These are phyloP conservation scores for Cheilosia impressa DNA, from an alignment of 2,888 invertebrate genomes.

Conservation along the genomic window DNA sequence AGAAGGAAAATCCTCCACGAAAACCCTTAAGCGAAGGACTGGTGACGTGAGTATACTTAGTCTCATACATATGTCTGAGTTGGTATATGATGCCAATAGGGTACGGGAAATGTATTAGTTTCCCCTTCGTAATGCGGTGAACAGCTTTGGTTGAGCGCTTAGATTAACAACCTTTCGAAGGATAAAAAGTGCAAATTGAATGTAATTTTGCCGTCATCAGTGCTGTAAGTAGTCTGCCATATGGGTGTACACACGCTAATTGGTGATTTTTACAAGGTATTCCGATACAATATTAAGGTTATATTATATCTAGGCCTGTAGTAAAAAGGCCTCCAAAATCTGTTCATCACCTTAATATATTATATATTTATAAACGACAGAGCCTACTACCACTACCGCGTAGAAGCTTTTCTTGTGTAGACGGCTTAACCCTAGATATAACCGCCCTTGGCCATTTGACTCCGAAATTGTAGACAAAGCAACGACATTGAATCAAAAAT, in stretches of 20 bases:
- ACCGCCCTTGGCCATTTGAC: slow-evolving; percentile 39
- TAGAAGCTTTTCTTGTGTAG: neutral
- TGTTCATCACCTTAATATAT: too few species aligned
- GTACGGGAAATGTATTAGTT: too few species aligned
- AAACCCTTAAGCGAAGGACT: too few species aligned
- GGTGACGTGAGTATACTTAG: too few species aligned
- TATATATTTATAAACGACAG: neutral
- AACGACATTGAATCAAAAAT: slow-evolving; percentile 48
- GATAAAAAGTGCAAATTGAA: neutral
- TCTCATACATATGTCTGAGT: too few species aligned
- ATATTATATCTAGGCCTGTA: too few species aligned
- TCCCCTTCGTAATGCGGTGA: too few species aligned
- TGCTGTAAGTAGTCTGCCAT: neutral
- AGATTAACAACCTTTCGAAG: neutral
- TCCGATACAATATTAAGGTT: too few species aligned
- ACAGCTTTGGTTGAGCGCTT: neutral
- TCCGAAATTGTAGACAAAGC: neutral
- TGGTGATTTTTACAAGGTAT: neutral
- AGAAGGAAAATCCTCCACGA: too few species aligned
- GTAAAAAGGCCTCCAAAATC: too few species aligned
- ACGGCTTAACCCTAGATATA: neutral
- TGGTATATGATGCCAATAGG: too few species aligned
- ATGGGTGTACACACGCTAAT: neutral
- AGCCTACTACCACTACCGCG: neutral
- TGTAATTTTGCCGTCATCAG: neutral